Evolutionary conservation across 2,113 vertebrate species (phyloP).

Genomic region (Alosa alosa): DNA sequence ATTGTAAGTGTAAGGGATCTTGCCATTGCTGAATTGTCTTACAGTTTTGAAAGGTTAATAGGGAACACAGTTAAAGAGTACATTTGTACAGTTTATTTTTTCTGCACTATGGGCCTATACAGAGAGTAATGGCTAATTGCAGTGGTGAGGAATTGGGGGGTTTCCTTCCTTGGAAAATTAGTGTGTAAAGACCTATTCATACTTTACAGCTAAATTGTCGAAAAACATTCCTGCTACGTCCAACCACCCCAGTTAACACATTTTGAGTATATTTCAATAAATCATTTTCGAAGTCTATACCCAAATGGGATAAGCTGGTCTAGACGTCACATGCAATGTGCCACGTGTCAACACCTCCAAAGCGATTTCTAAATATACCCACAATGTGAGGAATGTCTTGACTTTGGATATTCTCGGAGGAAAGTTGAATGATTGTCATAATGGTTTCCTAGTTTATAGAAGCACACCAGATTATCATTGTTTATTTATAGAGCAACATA

Average conservation of each 20-base stretch:
- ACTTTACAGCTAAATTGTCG: conserved; percentile 20
- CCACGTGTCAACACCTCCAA: neutral
- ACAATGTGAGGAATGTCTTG: neutral
- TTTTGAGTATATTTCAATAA: conserved; percentile 34
- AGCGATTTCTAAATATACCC: neutral
- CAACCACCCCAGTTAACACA: conserved; percentile 24
- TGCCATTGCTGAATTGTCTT: neutral
- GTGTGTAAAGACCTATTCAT: conserved; percentile 45
- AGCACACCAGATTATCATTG: neutral
- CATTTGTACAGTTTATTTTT: neutral
- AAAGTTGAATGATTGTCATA: neutral
- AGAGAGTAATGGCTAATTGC: conserved; percentile 17
- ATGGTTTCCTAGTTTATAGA: neutral
- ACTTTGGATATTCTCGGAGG: neutral
- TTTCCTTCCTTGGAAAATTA: conserved; percentile 21
- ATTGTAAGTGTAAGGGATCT: no score
- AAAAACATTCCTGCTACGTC: neutral
- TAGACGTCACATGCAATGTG: conserved; percentile 20
- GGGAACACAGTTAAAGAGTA: neutral
- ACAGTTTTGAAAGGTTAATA: neutral
- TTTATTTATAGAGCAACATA: neutral
- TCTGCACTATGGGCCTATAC: neutral
- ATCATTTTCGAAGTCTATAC: conserved; percentile 35
- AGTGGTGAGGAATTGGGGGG: conserved; percentile 21
- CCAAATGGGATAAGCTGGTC: conserved; percentile 2